Evolutionary conservation across 2,113 vertebrate genomes (phyloP).

Genomic region (Chaenogobius annularis): DNA sequence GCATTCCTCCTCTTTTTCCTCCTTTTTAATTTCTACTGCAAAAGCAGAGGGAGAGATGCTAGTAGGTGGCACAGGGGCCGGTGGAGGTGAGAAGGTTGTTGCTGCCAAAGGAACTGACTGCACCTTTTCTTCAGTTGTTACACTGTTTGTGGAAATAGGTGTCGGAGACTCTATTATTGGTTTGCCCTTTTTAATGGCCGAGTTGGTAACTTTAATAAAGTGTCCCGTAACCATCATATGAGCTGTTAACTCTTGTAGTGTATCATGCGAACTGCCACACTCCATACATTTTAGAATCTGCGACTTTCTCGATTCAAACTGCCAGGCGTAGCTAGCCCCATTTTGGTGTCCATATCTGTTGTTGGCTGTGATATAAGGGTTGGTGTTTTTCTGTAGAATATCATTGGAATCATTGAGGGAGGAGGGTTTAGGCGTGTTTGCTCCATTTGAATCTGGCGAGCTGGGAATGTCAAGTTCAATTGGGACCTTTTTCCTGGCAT

Average conservation of each 20-base stretch:
- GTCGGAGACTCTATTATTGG: constrained; percentile 87
- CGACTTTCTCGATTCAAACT: constrained; percentile 97
- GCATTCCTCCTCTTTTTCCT: constrained; percentile 88
- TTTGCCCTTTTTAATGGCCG: constrained; percentile 98
- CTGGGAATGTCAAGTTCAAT: constrained; percentile 93
- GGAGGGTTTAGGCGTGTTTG: constrained; percentile 86
- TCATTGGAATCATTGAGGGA: constrained; percentile 81
- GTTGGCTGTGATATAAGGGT: constrained; percentile 95
- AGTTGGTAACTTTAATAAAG: constrained; percentile 98
- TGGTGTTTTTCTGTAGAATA: constrained; percentile 87
- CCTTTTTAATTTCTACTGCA: constrained; percentile 90
- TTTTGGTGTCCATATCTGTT: constrained; percentile 98
- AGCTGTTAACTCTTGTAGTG: constrained; percentile 94
- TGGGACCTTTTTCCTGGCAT: constrained; percentile 87
- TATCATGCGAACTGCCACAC: constrained; percentile 96
- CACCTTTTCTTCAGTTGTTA: constrained; percentile 87
- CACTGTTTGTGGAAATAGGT: constrained; percentile 72
- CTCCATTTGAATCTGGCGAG: constrained; percentile 93
- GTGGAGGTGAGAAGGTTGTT: constrained; percentile 92
- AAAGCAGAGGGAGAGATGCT: constrained; percentile 84
- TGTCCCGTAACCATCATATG: constrained; percentile 99
- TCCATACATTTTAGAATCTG: constrained; percentile 99
- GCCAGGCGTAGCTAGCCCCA: constrained; percentile 98
- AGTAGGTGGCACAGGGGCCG: constrained; percentile 84
- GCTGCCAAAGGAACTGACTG: constrained; percentile 96